Percentiles rank a stretch among this genome's conserved stretches.
Evolutionary conservation across 2,113 vertebrate genomes (phyloP).

Genomic region (Fregetta grallaria): DNA sequence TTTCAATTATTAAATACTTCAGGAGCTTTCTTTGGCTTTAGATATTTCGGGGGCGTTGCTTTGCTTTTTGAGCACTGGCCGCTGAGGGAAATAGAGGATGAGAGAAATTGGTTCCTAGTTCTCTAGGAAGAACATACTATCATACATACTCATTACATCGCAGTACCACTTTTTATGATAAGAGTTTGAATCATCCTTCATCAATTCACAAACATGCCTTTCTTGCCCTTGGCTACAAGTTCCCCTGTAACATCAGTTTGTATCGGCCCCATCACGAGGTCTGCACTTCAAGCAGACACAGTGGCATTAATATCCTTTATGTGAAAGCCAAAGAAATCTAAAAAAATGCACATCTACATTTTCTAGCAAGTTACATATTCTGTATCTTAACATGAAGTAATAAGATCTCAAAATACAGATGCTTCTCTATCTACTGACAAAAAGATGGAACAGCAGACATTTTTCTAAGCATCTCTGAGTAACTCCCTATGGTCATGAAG

Average conservation of each 20-base stretch:
- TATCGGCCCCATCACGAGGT: background rate
- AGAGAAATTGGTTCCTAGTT: background rate
- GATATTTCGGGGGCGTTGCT: background rate
- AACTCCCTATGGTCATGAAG: slow-evolving; percentile 20
- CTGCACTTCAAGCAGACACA: background rate
- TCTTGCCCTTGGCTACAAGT: background rate
- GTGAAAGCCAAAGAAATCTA: background rate
- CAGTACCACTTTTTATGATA: background rate
- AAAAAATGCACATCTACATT: background rate
- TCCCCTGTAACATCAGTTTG: background rate
- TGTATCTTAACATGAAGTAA: background rate
- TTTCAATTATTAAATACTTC: background rate
- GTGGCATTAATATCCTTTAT: background rate
- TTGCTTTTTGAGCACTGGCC: background rate
- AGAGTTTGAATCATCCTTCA: background rate
- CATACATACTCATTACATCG: background rate
- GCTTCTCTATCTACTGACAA: background rate
- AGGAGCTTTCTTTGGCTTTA: background rate
- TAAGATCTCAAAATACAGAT: background rate
- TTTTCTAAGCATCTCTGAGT: background rate
- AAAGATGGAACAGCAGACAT: background rate
- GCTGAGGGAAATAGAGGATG: background rate
- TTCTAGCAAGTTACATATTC: background rate
- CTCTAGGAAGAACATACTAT: background rate
- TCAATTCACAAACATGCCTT: background rate